phyloP scores from a whole-genome alignment of 2,113 vertebrate genomes.

The Canis aureus region DNA sequence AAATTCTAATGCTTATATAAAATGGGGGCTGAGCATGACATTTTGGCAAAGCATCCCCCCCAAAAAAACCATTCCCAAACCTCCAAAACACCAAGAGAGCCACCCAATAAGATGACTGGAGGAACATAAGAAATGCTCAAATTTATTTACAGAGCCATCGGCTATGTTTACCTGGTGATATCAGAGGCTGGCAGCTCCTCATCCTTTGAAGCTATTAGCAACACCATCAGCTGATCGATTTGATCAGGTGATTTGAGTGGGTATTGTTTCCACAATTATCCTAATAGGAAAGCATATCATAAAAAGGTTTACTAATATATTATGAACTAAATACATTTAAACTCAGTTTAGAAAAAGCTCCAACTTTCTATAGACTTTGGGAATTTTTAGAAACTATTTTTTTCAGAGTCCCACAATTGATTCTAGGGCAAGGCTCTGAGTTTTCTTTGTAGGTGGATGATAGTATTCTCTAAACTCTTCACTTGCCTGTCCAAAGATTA shows the following conservation, averaged over 20 bases:
- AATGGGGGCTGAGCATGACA: neutral
- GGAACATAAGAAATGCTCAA: neutral
- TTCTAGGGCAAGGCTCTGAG: neutral
- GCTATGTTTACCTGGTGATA: neutral
- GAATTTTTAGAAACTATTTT: neutral
- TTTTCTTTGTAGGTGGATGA: neutral
- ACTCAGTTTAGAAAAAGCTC: neutral
- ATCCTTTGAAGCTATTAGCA: neutral
- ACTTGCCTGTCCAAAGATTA: neutral
- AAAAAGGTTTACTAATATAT: neutral
- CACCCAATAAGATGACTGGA: neutral
- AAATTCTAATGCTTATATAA: slow-evolving; percentile 1
- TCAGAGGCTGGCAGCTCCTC: neutral
- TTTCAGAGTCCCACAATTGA: neutral
- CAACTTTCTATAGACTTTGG: neutral
- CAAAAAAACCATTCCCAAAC: neutral
- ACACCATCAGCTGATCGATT: neutral
- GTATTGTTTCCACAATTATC: neutral
- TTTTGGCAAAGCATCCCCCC: slow-evolving; percentile 26
- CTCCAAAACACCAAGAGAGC: neutral
- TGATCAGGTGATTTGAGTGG: neutral
- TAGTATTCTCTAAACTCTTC: neutral
- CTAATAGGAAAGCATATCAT: neutral
- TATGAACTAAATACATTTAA: slow-evolving; percentile 18
- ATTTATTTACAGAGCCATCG: neutral